Evolutionary conservation across 1,140 invertebrate genomes (phyloP), one percentile per base, ranked within the genome.

Genomic region (Heliconius hermathena): DNA sequence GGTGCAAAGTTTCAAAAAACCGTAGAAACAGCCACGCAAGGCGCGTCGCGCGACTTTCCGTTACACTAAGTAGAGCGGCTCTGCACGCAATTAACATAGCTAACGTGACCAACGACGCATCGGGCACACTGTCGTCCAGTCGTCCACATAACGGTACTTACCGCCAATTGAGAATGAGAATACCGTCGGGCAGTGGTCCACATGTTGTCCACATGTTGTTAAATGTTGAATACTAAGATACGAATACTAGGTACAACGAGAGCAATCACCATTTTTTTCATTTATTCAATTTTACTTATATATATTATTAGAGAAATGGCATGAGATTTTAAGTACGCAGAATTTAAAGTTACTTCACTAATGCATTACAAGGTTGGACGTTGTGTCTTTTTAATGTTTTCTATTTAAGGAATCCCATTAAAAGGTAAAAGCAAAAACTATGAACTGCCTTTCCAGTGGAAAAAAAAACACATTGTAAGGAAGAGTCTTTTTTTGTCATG

Each of bases 11-110:
- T 33, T 85, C 82, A 85, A 86, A 89, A 87, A 87, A 89, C 81
- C 82, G 81, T 78, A 79, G 54, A 76, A 36, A 71, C 71, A 79
- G 83, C 80, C 86, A 91, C 85, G 89, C 76, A 71, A 54, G 66
- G 36, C 73, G 54, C 86, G 77, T 46, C 74, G 57, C 36, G 52
- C 84, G 77, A 89, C 84, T 84, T 89, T 88, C 90, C 89, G 89
- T 88, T 90, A 89, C 78, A 84, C 80, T 79, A 91, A 93, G 86
- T 91, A 90, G 91, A 91, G 88, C 91, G 86, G 78, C 85, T 84
- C 89, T 57, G 85, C 90, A 91, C 90, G 91, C 90, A 82, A 90
- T 89, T 87, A 85, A 86, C 85, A 87, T 87, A 81, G 84, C 84
- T 85, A 82, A 86, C 82, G 79, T 87, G 83, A 82, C 84, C 82